These are phyloP conservation scores for Platycheirus rosarum DNA, from an alignment of 2,888 invertebrate genomes.

Conservation along the genomic window DNA sequence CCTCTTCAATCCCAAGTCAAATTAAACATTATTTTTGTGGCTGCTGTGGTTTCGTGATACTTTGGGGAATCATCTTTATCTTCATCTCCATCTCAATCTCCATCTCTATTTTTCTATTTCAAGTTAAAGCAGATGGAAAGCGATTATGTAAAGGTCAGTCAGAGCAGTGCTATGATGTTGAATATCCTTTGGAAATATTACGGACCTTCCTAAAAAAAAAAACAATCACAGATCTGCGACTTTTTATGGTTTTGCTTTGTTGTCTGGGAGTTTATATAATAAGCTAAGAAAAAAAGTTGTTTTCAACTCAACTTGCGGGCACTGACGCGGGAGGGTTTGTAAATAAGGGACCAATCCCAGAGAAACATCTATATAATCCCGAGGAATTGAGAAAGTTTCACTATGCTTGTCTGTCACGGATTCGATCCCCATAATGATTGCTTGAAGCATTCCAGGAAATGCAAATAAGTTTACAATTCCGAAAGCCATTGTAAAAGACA, in stretches of 20 bases:
- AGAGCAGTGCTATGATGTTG: not conserved
- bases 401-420: not conserved
- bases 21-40: slow-evolving; percentile 64
- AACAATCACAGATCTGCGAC: not conserved
- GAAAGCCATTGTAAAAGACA: not conserved
- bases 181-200: slow-evolving; percentile 23
- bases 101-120: slow-evolving; percentile 1
- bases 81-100: slow-evolving; percentile 9
- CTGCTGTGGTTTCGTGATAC: slow-evolving; percentile 51
- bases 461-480: slow-evolving; percentile 10
- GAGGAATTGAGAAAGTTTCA: slow-evolving; percentile 36
- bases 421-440: not conserved
- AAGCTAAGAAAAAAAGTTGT: slow-evolving; percentile 18
- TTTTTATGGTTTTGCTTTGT: slow-evolving; percentile 9
- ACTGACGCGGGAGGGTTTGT: not conserved
- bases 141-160: slow-evolving; percentile 60
- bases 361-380: slow-evolving; percentile 12
- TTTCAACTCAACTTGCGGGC: slow-evolving; percentile 8
- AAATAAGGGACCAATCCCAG: not conserved
- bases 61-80: slow-evolving; percentile 47
- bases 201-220: not conserved
- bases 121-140: slow-evolving; percentile 11
- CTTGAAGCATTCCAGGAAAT: slow-evolving; percentile 17
- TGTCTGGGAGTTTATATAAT: slow-evolving; percentile 16
- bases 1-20: slow-evolving; percentile 59